Conservation (phyloP, 2,888 invertebrate genomes). For the Heliconius sara region DNA sequence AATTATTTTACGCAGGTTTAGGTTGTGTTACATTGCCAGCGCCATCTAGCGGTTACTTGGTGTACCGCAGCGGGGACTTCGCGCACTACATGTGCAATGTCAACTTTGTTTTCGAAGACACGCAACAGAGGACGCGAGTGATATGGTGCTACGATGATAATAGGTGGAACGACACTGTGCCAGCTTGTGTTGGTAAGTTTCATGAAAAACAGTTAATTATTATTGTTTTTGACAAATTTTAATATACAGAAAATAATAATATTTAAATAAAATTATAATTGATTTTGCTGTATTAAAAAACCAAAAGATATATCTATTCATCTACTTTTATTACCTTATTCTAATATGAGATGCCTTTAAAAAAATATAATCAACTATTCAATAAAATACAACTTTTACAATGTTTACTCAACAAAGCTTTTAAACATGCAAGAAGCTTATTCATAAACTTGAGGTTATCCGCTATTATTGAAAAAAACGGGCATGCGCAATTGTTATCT, state of each 20-base stretch:
- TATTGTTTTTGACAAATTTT: not conserved
- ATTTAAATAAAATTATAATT: not conserved
- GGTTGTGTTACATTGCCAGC: slow-evolving; percentile 87
- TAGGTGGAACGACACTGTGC: slow-evolving; percentile 86
- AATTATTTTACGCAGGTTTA: slow-evolving; percentile 75
- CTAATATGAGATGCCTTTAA: not conserved
- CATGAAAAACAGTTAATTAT: not conserved
- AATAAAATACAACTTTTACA: not conserved
- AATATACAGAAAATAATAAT: not conserved
- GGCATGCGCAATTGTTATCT: slow-evolving; percentile 66
- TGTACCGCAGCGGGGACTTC: slow-evolving; percentile 86
- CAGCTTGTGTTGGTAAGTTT: slow-evolving; percentile 86
- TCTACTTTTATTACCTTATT: not conserved
- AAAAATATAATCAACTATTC: not conserved
- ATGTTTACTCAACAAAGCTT: slow-evolving; percentile 18
- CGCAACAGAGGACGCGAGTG: slow-evolving; percentile 84
- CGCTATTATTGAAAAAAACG: slow-evolving; percentile 49
- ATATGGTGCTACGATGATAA: slow-evolving; percentile 87
- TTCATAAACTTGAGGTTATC: slow-evolving; percentile 41
- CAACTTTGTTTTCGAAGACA: slow-evolving; percentile 87
- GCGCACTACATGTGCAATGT: slow-evolving; percentile 88
- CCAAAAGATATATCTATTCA: not conserved
- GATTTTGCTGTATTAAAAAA: not conserved
- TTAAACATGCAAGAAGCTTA: slow-evolving; percentile 32
- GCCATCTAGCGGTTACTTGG: slow-evolving; percentile 87